These are phyloP conservation scores for Botia almorhae DNA, from an alignment of 2,797 vertebrate species.

Conservation along the genomic window DNA sequence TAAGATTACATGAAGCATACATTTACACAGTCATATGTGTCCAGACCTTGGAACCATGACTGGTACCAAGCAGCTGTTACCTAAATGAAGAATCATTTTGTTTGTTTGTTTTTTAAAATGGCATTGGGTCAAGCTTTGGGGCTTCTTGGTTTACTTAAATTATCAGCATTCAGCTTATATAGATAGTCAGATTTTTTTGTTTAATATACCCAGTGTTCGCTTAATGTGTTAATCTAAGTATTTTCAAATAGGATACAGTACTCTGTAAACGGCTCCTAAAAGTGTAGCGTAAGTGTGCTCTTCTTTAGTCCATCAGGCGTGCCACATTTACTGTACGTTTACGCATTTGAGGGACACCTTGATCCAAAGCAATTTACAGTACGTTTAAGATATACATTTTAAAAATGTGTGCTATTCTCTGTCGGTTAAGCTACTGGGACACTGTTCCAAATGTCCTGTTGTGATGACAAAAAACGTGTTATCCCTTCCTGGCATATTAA, in stretches of 20 bases:
- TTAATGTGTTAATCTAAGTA: background rate
- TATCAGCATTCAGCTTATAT: background rate
- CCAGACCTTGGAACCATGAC: too few relatives aligned
- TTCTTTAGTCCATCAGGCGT: background rate
- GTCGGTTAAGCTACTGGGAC: background rate
- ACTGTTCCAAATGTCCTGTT: conserved; percentile 1
- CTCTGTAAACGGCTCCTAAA: background rate
- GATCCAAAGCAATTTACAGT: too few relatives aligned
- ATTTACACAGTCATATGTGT: too few relatives aligned
- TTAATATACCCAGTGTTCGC: background rate
- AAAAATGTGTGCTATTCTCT: background rate
- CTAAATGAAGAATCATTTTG: too few relatives aligned
- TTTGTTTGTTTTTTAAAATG: too few relatives aligned
- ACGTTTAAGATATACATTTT: background rate
- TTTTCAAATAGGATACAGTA: background rate
- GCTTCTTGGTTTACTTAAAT: background rate
- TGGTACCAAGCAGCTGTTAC: too few relatives aligned
- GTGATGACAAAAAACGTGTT: conserved; percentile 9
- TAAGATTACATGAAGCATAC: too few relatives aligned
- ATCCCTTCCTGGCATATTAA: background rate
- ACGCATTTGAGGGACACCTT: background rate
- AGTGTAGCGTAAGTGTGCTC: background rate
- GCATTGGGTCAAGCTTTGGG: background rate
- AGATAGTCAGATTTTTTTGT: too few relatives aligned
- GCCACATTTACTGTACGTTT: too few relatives aligned